Evolutionary conservation across 2,113 vertebrate genomes (phyloP), one percentile per base, ranked within the genome.

Genomic region (Leptocoma aspasia): DNA sequence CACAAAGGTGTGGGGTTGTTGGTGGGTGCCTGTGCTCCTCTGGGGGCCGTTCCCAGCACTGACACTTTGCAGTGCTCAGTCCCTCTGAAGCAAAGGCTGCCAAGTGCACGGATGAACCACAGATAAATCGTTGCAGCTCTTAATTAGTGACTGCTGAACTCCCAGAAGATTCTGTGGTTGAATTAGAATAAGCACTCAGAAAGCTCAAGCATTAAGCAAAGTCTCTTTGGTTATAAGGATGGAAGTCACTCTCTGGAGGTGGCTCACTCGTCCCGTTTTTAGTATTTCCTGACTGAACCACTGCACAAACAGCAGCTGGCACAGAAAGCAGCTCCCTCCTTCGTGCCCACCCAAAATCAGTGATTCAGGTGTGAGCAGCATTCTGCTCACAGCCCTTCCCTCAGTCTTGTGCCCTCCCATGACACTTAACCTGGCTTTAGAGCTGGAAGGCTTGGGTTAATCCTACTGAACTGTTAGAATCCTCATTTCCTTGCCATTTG

Each of bases 121-220:
- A 96, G 92, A 57, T 33, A 86, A 90, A 93, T 81, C 9, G 0
- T 15, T 93, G 64, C 64, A 44, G n/a, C 60, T 81, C 78, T 88
- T 90, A 94, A 94, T 95, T 92, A 90, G 47, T 1, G 42, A 88
- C 11, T 44, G 75, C 86, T 83, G 82, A 83, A 35, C 85, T 86
- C 88, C 88, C 64, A 68, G 93, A 83, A 86, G 56, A 30, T 66
- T 64, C 92, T 93, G 93, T 81, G 93, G 87, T 57, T 88, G 80
- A 70, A 93, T 95, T 88, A 95, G 78, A 85, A 92, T 82, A 41
- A 91, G 79, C 64, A 37, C 81, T 59, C 66, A 70, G 73, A 73
- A 92, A 90, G 85, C 90, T 88, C 94, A 94, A 80, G 82, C 76
- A 82, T 59, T 77, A 86, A 78, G 54, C 75, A 27, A 54, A 80